Percentiles rank a stretch among this genome's conserved stretches.
Evolutionary conservation across 2,113 vertebrate genomes (phyloP).

Genomic region (Tragulus kanchil): DNA sequence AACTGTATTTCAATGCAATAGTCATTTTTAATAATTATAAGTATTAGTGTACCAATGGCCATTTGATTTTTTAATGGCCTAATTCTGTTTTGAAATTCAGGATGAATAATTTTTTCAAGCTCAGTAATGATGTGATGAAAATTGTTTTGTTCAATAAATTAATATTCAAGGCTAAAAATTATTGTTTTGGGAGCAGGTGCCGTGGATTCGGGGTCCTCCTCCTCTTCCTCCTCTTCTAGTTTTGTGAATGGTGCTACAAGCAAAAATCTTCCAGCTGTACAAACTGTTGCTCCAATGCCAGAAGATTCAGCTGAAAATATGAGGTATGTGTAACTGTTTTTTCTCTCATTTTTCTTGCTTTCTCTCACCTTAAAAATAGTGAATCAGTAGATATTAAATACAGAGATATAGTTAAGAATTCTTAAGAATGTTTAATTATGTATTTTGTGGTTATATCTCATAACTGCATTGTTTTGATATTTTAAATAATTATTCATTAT

Average conservation of each 20-base stretch:
- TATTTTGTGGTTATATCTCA: not conserved
- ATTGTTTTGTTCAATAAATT: conserved; percentile 60
- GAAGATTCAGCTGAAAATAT: conserved; percentile 98
- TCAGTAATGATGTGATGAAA: conserved; percentile 45
- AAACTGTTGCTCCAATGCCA: conserved; percentile 98
- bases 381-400: not conserved
- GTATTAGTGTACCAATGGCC: not conserved
- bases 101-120: conserved; percentile 73
- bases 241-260: conserved; percentile 99
- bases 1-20: conserved; percentile 57
- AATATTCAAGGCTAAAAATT: conserved; percentile 80
- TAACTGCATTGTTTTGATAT: not conserved
- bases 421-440: not conserved
- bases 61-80: conserved; percentile 39
- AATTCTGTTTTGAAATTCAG: conserved; percentile 69
- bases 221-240: conserved; percentile 97
- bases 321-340: conserved; percentile 88
- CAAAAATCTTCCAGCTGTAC: conserved; percentile 98
- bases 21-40: conserved; percentile 18
- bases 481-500: not conserved
- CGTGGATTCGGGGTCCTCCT: conserved; percentile 93
- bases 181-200: conserved; percentile 92
- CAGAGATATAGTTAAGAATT: not conserved
- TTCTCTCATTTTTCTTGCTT: not conserved
- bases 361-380: not conserved